Evolutionary conservation across 1,140 invertebrate species (phyloP), one percentile per base, ranked within the genome.

Genomic region (Aporrectodea caliginosa): DNA sequence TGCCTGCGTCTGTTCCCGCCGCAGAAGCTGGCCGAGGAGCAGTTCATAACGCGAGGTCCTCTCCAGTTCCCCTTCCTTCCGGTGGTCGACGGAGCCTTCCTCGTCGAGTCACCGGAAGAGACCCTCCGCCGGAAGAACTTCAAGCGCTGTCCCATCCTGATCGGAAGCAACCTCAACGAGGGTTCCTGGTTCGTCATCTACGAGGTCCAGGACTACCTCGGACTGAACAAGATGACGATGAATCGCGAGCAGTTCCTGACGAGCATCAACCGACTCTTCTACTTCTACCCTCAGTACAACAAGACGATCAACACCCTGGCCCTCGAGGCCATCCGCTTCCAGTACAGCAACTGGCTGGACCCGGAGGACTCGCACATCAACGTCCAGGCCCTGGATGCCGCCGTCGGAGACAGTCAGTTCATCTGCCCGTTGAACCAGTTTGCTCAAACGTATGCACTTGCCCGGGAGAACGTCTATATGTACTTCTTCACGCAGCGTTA

Each of bases 331-430:
- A 94, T 96, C 81, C 91, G 93, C 33, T 96, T 93, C 86, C 93
- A 96, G 85, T 98, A 98, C 88, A 96, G 95, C 0, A 92, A 97
- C 88, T 97, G 95, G 95, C 87, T 93, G 69, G 92, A 93, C 84
- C 93, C 94, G 0, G 92, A 96, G 79, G 94, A 98, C 89, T 92
- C 93, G 0, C 90, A 93, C 30, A 91, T 91, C 78, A 96, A 97
- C 87, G 90, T 94, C 70, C 92, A 95, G 84, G 92, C 93, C 16
- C 89, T 97, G 33, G 95, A 97, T 85, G 95, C 95, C 86, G 95
- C 98, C 88, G 94, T 98, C n/a, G 96, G 96, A 1, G 97, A 99
- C 88, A 96, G 94, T 85, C 94, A 97, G 83, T 98, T 98, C 87
- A 95, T 95, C 0, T 99, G 97, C 89, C 93, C 94, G 84, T 94